A percentile compares a stretch with the other conserved stretches of the same genome.
These are phyloP conservation scores for Huso huso DNA, from an alignment of 2,797 vertebrate genomes.

Conservation along the genomic window DNA sequence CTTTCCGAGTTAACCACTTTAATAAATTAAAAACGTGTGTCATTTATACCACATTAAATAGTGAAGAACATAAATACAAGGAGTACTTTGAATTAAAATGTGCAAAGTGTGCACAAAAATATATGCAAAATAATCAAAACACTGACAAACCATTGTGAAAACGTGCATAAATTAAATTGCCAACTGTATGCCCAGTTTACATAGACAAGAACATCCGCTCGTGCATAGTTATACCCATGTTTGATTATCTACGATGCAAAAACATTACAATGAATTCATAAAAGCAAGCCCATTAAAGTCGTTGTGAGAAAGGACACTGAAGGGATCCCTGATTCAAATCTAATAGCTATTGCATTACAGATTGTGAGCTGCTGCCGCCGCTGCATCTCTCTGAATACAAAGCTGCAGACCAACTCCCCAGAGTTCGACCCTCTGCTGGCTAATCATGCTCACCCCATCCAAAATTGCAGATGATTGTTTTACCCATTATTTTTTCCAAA, in stretches of 20 bases:
- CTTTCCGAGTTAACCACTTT: too few species aligned
- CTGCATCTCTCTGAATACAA: constrained; percentile 11
- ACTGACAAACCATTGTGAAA: too few species aligned
- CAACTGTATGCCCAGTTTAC: too few species aligned
- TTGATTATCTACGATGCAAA: constrained; percentile 3
- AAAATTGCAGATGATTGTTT: constrained; percentile 80
- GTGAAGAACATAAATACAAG: too few species aligned
- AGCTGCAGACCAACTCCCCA: constrained; percentile 33
- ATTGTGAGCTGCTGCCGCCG: constrained; percentile 24
- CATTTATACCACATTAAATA: too few species aligned
- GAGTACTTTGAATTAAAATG: too few species aligned
- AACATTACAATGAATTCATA: constrained; percentile 27
- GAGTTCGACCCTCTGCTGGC: constrained; percentile 61
- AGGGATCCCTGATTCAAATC: constrained; percentile 58
- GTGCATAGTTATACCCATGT: constrained; percentile 5
- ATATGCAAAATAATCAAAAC: too few species aligned
- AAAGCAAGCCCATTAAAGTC: constrained; percentile 56
- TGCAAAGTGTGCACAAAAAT: too few species aligned
- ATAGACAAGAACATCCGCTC: too few species aligned
- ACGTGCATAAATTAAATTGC: too few species aligned
- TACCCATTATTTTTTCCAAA: constrained; percentile 84
- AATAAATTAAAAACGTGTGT: too few species aligned
- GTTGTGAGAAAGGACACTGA: constrained; percentile 49
- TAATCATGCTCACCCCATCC: constrained; percentile 69
- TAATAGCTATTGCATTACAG: constrained; percentile 48